Evolutionary conservation across 37 sponge, comb jelly and placozoan species (phyloP), one percentile per base, ranked within the genome.

Genomic region (Theonella swinhoei): DNA sequence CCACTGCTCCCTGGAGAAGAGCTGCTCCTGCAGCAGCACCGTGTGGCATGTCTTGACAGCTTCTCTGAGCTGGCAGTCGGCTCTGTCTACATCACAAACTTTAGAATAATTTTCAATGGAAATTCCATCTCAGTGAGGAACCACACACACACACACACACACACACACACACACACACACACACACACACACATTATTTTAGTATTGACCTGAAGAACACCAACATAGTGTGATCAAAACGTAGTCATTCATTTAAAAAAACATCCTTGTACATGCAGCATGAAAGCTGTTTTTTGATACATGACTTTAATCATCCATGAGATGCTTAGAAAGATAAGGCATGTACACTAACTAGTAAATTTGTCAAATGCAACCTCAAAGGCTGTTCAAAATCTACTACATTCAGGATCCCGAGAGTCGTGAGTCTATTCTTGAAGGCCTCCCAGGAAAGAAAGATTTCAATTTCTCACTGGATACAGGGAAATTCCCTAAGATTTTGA

Each of bases 101-200:
- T 75, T 76, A 74, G 94, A 54, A n/a, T 94, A 54, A 94, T 94
- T 24, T 94, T 94, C 64, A 60, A 42, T 76, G 94, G 94, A 19
- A 88, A 87, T 54, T 74, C 75, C 20, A 75, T 94, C 5, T 76
- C 78, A 19, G 94, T 94, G 35, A 85, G 94, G 36, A 2, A 39
- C 17, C 38, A n/a, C n/a, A n/a, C n/a, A n/a, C n/a, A n/a, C n/a
- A n/a, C n/a, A n/a, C n/a, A n/a, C n/a, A n/a, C 11, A n/a, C 23
- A 17, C 23, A n/a, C 30, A n/a, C 23, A 28, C 69, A 68, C 69
- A 68, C 69, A 68, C 69, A 68, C 69, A 68, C 69, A 68, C 69
- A 68, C 69, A 68, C 69, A 68, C 69, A 68, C 69, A n/a, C n/a
- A n/a, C n/a, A n/a, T n/a, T n/a, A n/a, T n/a, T n/a, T n/a, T n/a